Percentiles rank a stretch among this genome's conserved stretches.
Evolutionary conservation across 2,888 invertebrate species (phyloP).

Genomic region (Hemithea aestivaria): DNA sequence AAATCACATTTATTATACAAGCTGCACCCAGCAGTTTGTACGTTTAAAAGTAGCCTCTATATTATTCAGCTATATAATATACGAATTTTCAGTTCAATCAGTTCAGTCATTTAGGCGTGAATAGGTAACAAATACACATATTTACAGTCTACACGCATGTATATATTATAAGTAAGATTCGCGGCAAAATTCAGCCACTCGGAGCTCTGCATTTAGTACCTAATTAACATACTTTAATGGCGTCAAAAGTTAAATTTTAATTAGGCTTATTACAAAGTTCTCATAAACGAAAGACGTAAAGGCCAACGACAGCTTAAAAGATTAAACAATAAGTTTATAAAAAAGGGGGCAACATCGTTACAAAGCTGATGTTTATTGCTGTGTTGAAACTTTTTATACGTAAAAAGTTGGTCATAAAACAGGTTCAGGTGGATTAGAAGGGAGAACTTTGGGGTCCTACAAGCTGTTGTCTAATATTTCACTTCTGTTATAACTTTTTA

Average conservation of each 20-base stretch:
- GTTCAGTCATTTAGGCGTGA: no score
- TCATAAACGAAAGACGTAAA: constrained; percentile 17
- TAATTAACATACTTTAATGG: no score
- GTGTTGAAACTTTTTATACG: constrained; percentile 65
- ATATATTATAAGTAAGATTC: no score
- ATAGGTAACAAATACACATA: no score
- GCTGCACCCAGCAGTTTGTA: no score
- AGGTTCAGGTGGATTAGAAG: constrained; percentile 68
- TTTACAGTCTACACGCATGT: no score
- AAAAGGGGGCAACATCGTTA: constrained; percentile 34
- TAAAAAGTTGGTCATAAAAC: constrained; percentile 70
- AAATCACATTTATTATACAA: no score
- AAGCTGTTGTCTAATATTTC: constrained; percentile 28
- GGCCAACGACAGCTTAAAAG: constrained; percentile 35
- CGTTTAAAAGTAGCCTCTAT: no score
- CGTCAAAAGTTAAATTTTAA: constrained; percentile 4
- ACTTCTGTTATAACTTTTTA: constrained; percentile 20
- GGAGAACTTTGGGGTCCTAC: constrained; percentile 36
- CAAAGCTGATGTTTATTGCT: constrained; percentile 49
- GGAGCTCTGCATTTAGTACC: no score
- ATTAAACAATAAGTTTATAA: constrained; percentile 49
- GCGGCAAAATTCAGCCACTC: no score
- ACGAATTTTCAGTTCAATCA: no score
- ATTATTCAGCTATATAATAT: no score
- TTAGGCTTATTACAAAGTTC: constrained; percentile 8